Evolutionary conservation across 2,888 invertebrate genomes (phyloP).

Genomic region (Eupithecia abbreviata): DNA sequence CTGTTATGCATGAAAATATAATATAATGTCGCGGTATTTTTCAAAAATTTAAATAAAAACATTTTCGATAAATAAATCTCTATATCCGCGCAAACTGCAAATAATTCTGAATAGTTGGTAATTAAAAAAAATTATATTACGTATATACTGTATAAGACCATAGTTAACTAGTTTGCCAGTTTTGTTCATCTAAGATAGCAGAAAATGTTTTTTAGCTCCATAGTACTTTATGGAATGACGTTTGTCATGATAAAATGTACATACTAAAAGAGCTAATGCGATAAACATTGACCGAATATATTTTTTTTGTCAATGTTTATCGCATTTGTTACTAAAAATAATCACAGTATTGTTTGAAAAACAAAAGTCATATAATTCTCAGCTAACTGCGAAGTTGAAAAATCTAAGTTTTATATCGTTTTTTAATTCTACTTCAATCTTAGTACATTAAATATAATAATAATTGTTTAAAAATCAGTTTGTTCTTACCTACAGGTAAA

Average conservation of each 20-base stretch:
- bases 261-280: too few species aligned
- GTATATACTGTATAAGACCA: too few species aligned
- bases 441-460: too few species aligned
- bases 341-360: not conserved
- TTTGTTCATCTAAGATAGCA: too few species aligned
- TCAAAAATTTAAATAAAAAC: not conserved
- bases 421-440: too few species aligned
- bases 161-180: too few species aligned
- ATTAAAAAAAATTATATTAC: too few species aligned
- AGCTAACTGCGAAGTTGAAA: not conserved
- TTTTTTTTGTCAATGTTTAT: not conserved
- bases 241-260: too few species aligned
- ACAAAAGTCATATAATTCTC: not conserved
- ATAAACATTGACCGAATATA: not conserved
- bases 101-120: not conserved
- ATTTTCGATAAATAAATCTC: not conserved
- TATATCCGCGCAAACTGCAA: not conserved
- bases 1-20: not conserved
- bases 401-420: too few species aligned
- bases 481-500: not conserved
- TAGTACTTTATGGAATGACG: not conserved
- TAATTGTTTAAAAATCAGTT: not conserved
- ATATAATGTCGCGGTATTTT: not conserved
- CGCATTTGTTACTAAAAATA: not conserved
- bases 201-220: not conserved